Evolutionary conservation across 2,888 invertebrate genomes (phyloP).

Genomic region (Lutraria lutraria): DNA sequence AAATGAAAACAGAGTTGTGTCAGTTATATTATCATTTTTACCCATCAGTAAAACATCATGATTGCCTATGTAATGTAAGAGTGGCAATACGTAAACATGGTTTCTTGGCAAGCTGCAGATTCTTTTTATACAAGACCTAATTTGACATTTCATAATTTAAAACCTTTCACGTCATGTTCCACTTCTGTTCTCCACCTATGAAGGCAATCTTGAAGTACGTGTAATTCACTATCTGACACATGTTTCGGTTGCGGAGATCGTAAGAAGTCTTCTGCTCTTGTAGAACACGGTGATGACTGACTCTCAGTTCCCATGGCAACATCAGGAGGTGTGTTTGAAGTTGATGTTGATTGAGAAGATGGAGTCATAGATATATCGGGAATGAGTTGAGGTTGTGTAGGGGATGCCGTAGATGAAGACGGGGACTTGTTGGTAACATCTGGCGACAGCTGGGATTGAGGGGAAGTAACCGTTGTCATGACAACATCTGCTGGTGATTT

Average conservation of each 20-base stretch:
- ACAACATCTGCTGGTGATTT: slow-evolving; percentile 66
- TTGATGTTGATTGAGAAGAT: slow-evolving; percentile 35
- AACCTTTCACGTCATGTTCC: slow-evolving; percentile 86
- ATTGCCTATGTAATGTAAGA: too few species aligned
- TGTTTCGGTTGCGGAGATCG: slow-evolving; percentile 82
- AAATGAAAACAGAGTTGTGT: too few species aligned
- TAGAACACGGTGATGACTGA: slow-evolving; percentile 43
- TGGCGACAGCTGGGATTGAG: slow-evolving; percentile 67
- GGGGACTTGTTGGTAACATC: slow-evolving; percentile 51
- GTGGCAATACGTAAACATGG: too few species aligned
- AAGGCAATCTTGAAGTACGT: slow-evolving; percentile 86
- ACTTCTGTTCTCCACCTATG: slow-evolving; percentile 87
- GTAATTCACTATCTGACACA: slow-evolving; percentile 84
- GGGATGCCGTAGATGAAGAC: not conserved
- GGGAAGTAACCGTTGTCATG: slow-evolving; percentile 60
- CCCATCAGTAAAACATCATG: too few species aligned
- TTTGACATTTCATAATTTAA: too few species aligned
- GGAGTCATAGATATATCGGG: slow-evolving; percentile 57
- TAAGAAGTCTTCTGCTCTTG: slow-evolving; percentile 47
- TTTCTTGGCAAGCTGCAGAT: too few species aligned
- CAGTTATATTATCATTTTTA: too few species aligned
- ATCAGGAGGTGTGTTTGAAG: slow-evolving; percentile 57
- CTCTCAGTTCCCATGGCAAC: slow-evolving; percentile 57
- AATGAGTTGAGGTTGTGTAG: slow-evolving; percentile 45
- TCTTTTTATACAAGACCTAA: too few species aligned